Base-by-base conservation (phyloP, 2,797 vertebrate genomes). In the Potorous gilbertii region DNA sequence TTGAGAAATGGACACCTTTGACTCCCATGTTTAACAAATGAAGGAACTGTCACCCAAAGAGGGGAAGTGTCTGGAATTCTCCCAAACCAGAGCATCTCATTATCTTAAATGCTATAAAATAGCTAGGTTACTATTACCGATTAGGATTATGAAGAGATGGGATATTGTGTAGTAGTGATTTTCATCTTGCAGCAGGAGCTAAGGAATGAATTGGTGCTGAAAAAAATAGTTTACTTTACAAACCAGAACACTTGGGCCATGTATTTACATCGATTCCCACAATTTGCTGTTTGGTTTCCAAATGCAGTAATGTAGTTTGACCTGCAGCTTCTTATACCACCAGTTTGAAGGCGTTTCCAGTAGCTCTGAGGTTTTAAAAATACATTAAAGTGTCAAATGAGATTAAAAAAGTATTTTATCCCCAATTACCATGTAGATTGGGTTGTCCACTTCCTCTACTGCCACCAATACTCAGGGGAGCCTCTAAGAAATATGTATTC, bases 291-390 rank as follows among this genome's bases (percentile, higher is more conserved):
- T 94, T 34, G n/a, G 5, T 10, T 56, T 55, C 2, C 59, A 94
- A 28, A 29, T 34, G 11, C 4, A 54, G 50, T 90, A 90, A 46
- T 27, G 56, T 95, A 96, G 94, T 93, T 96, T 14, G 93, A 2
- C 34, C 56, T 31, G 4, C 59, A 74, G 8, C 6, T 56, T 89
- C 11, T n/a, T 16, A 54, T 92, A 91, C 93, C 54, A 13, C 54
- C 62, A 52, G 52, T 91, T 54, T 2, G 5, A 54, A 55, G 10
- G 5, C 96, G 0, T 74, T 12, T 93, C 5, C 94, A 16, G 59
- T 93, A 92, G 24, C n/a, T 96, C 50, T 46, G 3, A 24, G 11
- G 62, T 55, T 95, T 95, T 55, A 96, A 94, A 95, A 46, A 55
- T 74, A 1, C 1, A 54, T 94, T 94, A 16, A 94, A 92, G 0